These are phyloP conservation scores for Sceliomorpha sp. DNA, from an alignment of 2,888 invertebrate genomes.

Conservation along the genomic window DNA sequence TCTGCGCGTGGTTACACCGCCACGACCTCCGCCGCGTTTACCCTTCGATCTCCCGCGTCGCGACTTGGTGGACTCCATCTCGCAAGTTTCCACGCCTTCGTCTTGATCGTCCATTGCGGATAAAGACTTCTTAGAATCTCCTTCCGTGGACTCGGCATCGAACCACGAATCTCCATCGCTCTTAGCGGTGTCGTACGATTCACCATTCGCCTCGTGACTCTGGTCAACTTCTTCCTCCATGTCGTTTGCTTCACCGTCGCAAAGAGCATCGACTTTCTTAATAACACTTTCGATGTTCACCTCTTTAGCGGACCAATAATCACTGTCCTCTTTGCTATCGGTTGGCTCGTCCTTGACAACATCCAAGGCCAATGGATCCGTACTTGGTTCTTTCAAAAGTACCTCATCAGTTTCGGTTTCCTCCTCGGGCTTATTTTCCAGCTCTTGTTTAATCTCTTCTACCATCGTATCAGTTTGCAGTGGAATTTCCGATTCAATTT, in stretches of 20 bases:
- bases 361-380: constrained; percentile 70
- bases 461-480: constrained; percentile 25
- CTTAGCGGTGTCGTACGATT: constrained; percentile 65
- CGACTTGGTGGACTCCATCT: constrained; percentile 71
- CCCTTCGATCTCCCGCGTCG: constrained; percentile 78
- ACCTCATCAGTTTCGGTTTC: constrained; percentile 63
- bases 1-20: constrained; percentile 84
- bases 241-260: constrained; percentile 77
- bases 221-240: constrained; percentile 66
- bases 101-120: constrained; percentile 71
- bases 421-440: constrained; percentile 65
- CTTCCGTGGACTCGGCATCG: constrained; percentile 66
- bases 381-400: constrained; percentile 65
- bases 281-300: constrained; percentile 91
- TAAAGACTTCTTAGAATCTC: constrained; percentile 70
- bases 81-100: constrained; percentile 76
- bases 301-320: constrained; percentile 90
- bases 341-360: constrained; percentile 79
- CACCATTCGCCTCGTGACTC: constrained; percentile 59
- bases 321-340: constrained; percentile 85
- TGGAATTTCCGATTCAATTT: constrained; percentile 56
- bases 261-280: constrained; percentile 87
- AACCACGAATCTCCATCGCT: constrained; percentile 73
- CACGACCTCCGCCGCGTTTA: constrained; percentile 75
- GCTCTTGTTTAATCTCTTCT: constrained; percentile 40